Evolutionary conservation across 2,113 vertebrate genomes (phyloP).

Genomic region (Phaethornis superciliosus): DNA sequence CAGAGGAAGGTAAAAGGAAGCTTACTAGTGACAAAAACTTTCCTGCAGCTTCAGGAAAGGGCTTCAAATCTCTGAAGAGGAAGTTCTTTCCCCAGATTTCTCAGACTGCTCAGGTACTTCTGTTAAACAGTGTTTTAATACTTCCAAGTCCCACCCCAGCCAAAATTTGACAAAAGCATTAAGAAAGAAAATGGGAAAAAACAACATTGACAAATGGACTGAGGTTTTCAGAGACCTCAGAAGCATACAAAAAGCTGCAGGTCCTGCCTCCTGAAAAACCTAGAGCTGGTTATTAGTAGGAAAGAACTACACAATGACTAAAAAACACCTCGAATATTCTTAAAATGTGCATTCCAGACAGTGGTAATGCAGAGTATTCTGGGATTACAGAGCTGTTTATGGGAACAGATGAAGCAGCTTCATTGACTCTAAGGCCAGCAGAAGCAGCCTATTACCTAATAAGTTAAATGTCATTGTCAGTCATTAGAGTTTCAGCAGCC

Average conservation of each 20-base stretch:
- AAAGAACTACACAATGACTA: background rate
- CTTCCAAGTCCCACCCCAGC: background rate
- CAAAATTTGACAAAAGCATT: background rate
- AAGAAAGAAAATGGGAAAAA: background rate
- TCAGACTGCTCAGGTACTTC: background rate
- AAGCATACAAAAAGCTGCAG: background rate
- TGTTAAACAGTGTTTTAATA: background rate
- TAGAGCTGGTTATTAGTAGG: background rate
- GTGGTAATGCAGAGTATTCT: background rate
- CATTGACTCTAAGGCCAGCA: background rate
- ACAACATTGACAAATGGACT: background rate
- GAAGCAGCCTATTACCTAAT: background rate
- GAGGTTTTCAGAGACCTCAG: background rate
- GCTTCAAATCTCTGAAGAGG: slow-evolving; percentile 21
- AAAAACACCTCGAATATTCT: background rate
- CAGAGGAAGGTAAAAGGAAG: background rate
- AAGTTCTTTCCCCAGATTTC: background rate
- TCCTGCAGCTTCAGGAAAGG: slow-evolving; percentile 11
- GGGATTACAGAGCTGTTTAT: background rate
- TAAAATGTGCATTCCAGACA: background rate
- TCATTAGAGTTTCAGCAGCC: background rate
- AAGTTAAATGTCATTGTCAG: background rate
- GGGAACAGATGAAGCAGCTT: background rate
- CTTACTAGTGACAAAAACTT: background rate
- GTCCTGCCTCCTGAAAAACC: background rate